phyloP scores from a whole-genome alignment of 2,797 vertebrate species.

The Protonibea diacanthus region DNA sequence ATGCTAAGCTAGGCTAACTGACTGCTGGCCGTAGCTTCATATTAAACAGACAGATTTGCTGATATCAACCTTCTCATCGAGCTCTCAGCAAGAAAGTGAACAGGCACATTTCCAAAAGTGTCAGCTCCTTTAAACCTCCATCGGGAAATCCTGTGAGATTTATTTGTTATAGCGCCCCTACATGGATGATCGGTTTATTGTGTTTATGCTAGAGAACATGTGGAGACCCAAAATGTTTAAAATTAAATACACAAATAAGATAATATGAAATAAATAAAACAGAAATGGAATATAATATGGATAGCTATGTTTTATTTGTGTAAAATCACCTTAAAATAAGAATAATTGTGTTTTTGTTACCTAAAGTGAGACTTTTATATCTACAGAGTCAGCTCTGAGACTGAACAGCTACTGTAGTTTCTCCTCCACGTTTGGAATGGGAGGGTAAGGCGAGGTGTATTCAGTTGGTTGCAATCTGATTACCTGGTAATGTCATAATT shows the following conservation, averaged over 20 bases:
- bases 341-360: no score
- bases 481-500: background rate
- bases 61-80: background rate
- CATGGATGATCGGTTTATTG: background rate
- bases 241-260: background rate
- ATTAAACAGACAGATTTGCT: no score
- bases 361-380: no score
- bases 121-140: background rate
- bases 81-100: constrained; percentile 3
- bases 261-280: background rate
- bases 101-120: background rate
- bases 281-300: no score
- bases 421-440: no score
- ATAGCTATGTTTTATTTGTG: no score
- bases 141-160: background rate
- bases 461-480: background rate
- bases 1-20: background rate
- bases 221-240: background rate
- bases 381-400: no score
- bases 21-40: background rate
- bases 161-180: no score
- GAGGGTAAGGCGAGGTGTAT: no score
- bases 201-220: background rate
- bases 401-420: no score
- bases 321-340: no score